phyloP scores from a whole-genome alignment of 2,113 vertebrate species.

The Percopsis transmontana region DNA sequence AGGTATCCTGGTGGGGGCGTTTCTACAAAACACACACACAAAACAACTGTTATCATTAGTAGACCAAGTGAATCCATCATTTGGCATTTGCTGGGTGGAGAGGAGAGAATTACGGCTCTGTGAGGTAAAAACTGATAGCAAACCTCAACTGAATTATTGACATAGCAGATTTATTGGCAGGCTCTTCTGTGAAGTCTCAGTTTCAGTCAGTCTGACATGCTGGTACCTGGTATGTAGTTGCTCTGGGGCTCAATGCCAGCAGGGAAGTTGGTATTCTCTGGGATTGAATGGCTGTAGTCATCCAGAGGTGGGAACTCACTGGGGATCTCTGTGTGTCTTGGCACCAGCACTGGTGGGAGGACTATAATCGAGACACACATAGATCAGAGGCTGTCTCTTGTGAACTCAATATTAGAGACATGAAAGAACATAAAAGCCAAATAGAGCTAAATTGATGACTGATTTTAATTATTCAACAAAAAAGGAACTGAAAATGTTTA shows the following conservation, averaged over 20 bases:
- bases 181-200: not conserved
- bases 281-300: conserved; percentile 98
- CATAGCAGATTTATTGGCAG: too few relatives aligned
- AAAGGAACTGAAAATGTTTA: too few relatives aligned
- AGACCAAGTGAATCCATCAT: not conserved
- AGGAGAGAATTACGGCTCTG: too few relatives aligned
- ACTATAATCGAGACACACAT: conserved; percentile 72
- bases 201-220: not conserved
- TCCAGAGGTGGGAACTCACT: conserved; percentile 94
- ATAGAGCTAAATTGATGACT: not conserved
- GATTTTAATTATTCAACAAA: too few relatives aligned
- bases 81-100: too few relatives aligned
- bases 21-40: conserved; percentile 77
- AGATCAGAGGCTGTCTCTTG: not conserved
- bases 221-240: conserved; percentile 97
- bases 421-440: not conserved
- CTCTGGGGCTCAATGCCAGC: conserved; percentile 97
- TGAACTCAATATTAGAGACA: not conserved
- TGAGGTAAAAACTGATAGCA: too few relatives aligned
- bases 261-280: conserved; percentile 99
- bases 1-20: conserved; percentile 97
- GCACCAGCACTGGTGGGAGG: conserved; percentile 94
- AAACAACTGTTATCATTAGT: not conserved
- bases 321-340: conserved; percentile 94
- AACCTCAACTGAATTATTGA: too few relatives aligned